Base-by-base conservation (phyloP, 2,113 vertebrate genomes). In the Etheostoma spectabile region DNA sequence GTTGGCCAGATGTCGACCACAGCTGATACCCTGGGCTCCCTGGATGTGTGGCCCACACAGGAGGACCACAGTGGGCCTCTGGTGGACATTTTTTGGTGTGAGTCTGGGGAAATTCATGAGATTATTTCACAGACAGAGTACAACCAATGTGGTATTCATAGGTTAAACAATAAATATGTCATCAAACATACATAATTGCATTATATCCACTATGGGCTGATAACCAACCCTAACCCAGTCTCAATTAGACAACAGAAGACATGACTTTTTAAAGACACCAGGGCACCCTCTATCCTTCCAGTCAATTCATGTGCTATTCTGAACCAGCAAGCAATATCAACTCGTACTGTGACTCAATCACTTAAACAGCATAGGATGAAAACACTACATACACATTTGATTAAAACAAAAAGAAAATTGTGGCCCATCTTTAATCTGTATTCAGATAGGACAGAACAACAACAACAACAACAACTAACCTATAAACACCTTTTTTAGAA, bases 21-120 rank as follows among this genome's bases (percentile, higher is more conserved):
- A 99, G 90, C 97, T 97, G 92, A 99, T 96, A 5, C 98, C 97
- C 87, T 98, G 98, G 7, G 98, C 97, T 3, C 97, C 97, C 77
- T 98, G 97, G 61, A 97, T 94, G 0, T 98, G 98, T 2, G 97
- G 97, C 3, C 97, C 97, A 5, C 97, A 99, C 0, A 99, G 93
- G 74, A 99, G 88, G 1, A 97, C 96, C 3, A 99, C 98, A 0
- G 96, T 97, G 22, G 97, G 97, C 55, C 96, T 95, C 94, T 99
- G 98, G 84, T 99, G 97, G 59, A 97, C 95, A 0, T 99, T 99
- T 91, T 99, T 97, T 1, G 97, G 97, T 76, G 97, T 98, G 83
- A 99, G 91, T 87, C 98, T 99, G 79, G 2, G 48, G 57, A 85
- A 24, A 65, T 38, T 24, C 0, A 27, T 74, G 15, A 63, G n/a